Evolutionary conservation across 2,113 vertebrate genomes (phyloP).

Genomic region (Chunga burmeisteri): DNA sequence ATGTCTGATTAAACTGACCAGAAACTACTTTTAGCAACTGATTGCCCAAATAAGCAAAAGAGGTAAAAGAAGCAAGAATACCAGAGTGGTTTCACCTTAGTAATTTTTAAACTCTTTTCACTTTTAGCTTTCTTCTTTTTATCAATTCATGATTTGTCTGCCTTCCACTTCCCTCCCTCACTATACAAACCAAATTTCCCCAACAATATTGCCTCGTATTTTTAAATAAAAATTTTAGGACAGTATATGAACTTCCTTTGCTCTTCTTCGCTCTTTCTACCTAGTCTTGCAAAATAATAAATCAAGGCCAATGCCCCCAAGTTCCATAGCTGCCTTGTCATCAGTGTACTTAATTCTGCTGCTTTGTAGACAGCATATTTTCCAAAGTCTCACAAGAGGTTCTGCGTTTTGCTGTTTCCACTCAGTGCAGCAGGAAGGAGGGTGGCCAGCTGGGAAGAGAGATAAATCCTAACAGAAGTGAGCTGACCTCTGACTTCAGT

Average conservation of each 20-base stretch:
- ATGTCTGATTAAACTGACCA: neutral
- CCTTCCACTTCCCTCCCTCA: neutral
- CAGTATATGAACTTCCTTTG: neutral
- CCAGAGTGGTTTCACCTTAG: neutral
- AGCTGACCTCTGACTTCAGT: slow-evolving; percentile 35
- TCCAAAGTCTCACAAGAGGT: neutral
- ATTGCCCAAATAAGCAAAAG: neutral
- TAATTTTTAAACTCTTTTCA: neutral
- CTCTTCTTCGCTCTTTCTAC: neutral
- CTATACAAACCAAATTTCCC: neutral
- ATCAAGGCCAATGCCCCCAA: neutral
- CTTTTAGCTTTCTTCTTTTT: neutral
- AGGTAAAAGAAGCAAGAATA: neutral
- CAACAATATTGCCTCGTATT: neutral
- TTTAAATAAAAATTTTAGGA: neutral
- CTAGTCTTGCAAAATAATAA: neutral
- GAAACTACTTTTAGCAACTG: neutral
- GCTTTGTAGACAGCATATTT: neutral
- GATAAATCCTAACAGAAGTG: neutral
- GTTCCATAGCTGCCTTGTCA: neutral
- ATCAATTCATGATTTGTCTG: neutral
- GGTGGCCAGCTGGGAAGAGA: slow-evolving; percentile 22
- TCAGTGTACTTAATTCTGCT: neutral
- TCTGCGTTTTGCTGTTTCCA: neutral
- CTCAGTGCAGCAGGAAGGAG: neutral